Percentiles rank a stretch among this genome's conserved stretches.
Evolutionary conservation across 2,888 invertebrate species (phyloP).

Genomic region (Alviniconcha strummeri): DNA sequence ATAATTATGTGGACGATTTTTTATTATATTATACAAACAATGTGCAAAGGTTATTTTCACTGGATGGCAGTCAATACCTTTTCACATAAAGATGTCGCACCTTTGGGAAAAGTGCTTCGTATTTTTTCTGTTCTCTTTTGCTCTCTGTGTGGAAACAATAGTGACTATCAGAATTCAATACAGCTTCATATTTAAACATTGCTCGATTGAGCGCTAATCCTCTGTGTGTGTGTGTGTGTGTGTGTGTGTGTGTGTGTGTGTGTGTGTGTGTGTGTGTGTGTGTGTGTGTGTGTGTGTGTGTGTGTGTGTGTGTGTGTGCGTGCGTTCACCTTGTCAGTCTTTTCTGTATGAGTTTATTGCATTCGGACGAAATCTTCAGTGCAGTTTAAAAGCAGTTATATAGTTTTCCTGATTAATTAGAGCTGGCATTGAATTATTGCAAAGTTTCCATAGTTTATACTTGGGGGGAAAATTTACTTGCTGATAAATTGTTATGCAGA

Average conservation of each 20-base stretch:
- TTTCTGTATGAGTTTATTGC: neutral
- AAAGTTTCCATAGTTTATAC: too few relatives aligned
- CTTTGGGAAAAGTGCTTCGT: neutral
- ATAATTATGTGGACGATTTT: too few relatives aligned
- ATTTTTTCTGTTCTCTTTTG: neutral
- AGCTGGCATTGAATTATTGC: too few relatives aligned
- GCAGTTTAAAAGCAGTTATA: neutral
- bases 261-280: neutral
- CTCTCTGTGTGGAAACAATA: neutral
- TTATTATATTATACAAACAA: too few relatives aligned
- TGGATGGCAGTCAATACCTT: too few relatives aligned
- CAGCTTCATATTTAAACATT: too few relatives aligned
- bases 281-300: neutral
- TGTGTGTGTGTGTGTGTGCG: neutral
- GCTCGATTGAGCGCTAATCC: neutral
- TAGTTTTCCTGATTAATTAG: neutral
- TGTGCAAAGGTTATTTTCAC: too few relatives aligned
- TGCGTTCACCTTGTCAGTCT: neutral
- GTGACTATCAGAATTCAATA: neutral
- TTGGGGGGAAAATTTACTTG: too few relatives aligned
- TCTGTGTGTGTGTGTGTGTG: conserved; percentile 4
- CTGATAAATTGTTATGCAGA: too few relatives aligned
- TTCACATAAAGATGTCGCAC: neutral
- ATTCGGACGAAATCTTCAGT: neutral
- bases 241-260: conserved; percentile 1